A percentile compares a stretch with the other conserved stretches of the same genome.
These are phyloP conservation scores for Climacteris rufus DNA, from an alignment of 2,113 vertebrate species.

Conservation along the genomic window DNA sequence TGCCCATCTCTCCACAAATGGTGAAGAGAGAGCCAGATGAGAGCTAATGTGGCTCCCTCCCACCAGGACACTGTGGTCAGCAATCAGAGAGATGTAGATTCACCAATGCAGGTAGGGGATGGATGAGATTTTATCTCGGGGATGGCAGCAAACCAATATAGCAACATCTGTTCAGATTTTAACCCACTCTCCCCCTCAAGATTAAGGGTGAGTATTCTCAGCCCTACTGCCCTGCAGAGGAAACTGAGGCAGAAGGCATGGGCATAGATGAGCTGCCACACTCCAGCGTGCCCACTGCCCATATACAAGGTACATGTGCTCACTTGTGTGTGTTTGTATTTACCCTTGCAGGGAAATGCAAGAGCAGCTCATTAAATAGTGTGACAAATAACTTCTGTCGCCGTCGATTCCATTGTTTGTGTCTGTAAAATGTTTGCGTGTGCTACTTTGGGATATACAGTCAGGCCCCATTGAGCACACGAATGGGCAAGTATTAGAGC, in stretches of 20 bases:
- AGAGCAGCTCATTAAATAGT: constrained; percentile 24
- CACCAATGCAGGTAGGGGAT: neutral
- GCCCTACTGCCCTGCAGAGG: neutral
- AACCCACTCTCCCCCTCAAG: neutral
- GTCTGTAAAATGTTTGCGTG: constrained; percentile 45
- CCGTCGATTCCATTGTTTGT: constrained; percentile 13
- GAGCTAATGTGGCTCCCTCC: neutral
- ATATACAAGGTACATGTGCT: neutral
- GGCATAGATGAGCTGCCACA: neutral
- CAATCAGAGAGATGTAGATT: neutral
- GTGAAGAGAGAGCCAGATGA: neutral
- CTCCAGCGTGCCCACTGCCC: neutral
- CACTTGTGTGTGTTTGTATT: constrained; percentile 8
- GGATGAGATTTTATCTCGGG: neutral
- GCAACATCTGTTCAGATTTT: neutral
- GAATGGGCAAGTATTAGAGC: constrained; percentile 8
- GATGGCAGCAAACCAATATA: neutral
- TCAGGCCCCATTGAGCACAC: constrained; percentile 35
- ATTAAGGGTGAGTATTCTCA: neutral
- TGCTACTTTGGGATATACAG: constrained; percentile 35
- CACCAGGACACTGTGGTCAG: neutral
- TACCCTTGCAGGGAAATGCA: constrained; percentile 25
- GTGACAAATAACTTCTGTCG: constrained; percentile 40
- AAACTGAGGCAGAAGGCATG: neutral
- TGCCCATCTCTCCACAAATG: neutral